Base-by-base conservation (phyloP, 1,140 invertebrate species). In the Drosophila nannoptera region DNA sequence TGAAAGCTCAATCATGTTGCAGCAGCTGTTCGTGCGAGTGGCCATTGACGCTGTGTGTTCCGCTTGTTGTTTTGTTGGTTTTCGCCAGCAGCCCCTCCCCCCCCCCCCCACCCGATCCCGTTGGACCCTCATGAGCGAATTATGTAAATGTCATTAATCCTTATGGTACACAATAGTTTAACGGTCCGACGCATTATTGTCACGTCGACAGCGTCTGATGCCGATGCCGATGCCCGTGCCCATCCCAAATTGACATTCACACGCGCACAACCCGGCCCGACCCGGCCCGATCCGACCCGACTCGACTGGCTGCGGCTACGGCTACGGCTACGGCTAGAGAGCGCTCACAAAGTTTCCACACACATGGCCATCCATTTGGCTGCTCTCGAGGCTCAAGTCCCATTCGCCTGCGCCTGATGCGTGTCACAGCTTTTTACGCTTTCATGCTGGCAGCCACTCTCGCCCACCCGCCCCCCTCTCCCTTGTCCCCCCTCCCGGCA, bases 81-180 rank as follows among this genome's bases (percentile, higher is more conserved):
- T 69, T 68, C 65, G 52, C 54, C 65, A 55, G 32, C 67, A 73
- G 29, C 42, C 43, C 46, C 59, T 29, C 5, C 14, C 12, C 22
- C 12, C 29, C 0, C 5, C 11, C 36, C n/a, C 31, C 8, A 5
- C 49, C 7, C 33, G 31, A 11, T 31, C 9, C 7, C 40, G 45
- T 22, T 52, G 40, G 62, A 22, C 22, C 22, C 62, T 67, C 63
- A 71, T 77, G 81, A 69, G 66, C 63, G 76, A 84, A 84, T 84
- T 84, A 84, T 84, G 80, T 84, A 84, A 84, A 84, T 84, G 80
- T 68, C 80, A 84, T 84, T 84, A 84, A 84, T 84, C 81, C 80
- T 86, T 86, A 84, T 86, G 73, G 69, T 78, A 75, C 81, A 84
- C 81, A 84, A 84, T 84, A 84, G 80, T 84, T 84, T 77, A 84